Evolutionary conservation across 2,797 vertebrate genomes (phyloP).

Genomic region (Prunella strophiata): DNA sequence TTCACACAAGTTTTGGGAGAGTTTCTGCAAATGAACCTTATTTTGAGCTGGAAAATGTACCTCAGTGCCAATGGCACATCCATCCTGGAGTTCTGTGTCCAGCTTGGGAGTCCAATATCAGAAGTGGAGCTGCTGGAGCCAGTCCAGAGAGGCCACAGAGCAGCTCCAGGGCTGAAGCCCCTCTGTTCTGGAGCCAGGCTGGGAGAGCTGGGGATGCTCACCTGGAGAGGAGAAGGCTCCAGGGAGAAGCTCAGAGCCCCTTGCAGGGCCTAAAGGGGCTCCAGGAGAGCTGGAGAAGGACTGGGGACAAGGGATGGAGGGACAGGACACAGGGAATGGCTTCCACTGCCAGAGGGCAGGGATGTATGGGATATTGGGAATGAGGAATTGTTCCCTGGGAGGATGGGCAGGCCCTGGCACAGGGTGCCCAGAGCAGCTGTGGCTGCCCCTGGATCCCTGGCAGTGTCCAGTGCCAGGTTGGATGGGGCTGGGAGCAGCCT

Average conservation of each 20-base stretch:
- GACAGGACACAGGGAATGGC: background rate
- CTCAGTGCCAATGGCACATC: accelerated
- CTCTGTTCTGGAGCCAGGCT: background rate
- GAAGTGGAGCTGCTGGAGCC: accelerated
- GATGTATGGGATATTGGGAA: background rate
- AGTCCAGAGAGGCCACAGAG: accelerated
- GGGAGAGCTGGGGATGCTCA: background rate
- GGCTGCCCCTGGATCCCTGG: background rate
- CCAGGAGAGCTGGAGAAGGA: background rate
- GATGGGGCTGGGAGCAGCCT: accelerated
- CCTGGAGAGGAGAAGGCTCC: background rate
- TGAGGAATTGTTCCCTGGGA: background rate
- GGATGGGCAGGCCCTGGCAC: background rate
- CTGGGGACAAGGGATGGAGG: background rate
- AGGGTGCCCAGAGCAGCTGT: background rate
- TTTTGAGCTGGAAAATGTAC: background rate
- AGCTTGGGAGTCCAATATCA: background rate
- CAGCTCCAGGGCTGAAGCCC: background rate
- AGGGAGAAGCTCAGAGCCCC: background rate
- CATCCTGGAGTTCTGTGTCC: background rate
- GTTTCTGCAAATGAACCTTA: background rate
- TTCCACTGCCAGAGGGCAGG: background rate
- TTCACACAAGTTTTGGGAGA: background rate
- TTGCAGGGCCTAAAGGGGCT: background rate
- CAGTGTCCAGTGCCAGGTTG: accelerated